Evolutionary conservation across 2,888 invertebrate species (phyloP).

Genomic region (Chironomus riparius): DNA sequence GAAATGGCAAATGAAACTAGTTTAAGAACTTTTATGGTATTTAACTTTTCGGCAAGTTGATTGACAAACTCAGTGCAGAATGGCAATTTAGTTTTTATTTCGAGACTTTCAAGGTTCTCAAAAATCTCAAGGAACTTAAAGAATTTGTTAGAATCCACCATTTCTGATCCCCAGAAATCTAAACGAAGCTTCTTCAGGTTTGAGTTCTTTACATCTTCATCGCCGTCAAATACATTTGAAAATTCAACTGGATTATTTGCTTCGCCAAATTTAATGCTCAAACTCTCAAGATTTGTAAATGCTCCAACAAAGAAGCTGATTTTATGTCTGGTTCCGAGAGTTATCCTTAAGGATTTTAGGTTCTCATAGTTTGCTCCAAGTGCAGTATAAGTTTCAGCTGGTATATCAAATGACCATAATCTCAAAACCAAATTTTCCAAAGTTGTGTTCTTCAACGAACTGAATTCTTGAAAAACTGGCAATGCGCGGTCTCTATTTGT

Average conservation of each 20-base stretch:
- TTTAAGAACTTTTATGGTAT: not conserved
- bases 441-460: not conserved
- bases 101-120: not conserved
- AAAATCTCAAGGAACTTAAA: not conserved
- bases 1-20: not conserved
- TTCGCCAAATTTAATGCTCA: not conserved
- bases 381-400: not conserved
- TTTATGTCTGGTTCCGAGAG: not conserved
- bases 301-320: not conserved
- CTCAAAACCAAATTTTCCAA: not conserved
- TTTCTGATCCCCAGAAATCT: not conserved
- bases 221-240: not conserved
- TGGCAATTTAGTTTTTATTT: not conserved
- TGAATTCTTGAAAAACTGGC: not conserved
- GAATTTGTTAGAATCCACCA: not conserved
- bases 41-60: not conserved
- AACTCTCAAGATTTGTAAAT: not conserved
- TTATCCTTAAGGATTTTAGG: not conserved
- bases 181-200: not conserved
- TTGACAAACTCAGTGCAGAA: not conserved
- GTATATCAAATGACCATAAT: constrained; percentile 1
- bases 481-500: not conserved
- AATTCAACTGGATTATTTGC: constrained; percentile 1
- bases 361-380: not conserved
- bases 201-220: not conserved